Evolutionary conservation across 2,888 invertebrate genomes (phyloP).

Genomic region (Drosophila paucipuncta): DNA sequence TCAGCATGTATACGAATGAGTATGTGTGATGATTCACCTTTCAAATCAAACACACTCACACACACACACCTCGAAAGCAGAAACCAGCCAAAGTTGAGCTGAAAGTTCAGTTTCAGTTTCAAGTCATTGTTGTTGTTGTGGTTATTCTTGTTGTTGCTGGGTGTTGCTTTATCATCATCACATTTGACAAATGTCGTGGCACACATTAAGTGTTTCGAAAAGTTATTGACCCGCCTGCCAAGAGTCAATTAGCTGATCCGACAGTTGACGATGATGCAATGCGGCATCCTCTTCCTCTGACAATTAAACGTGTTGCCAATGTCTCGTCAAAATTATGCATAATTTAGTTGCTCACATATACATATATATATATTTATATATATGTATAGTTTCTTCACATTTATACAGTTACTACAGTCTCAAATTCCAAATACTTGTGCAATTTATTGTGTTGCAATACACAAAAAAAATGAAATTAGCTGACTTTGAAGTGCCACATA

Average conservation of each 20-base stretch:
- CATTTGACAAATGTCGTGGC: conserved; percentile 43
- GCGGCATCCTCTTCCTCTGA: conserved; percentile 1
- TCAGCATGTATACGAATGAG: not conserved
- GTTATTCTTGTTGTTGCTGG: not conserved
- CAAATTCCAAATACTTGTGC: conserved; percentile 17
- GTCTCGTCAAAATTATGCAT: conserved; percentile 44
- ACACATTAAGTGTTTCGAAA: conserved; percentile 34
- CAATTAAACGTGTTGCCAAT: conserved; percentile 29
- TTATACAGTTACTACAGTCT: conserved; percentile 14
- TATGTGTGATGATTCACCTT: conserved; percentile 14
- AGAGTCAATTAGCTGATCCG: conserved; percentile 58
- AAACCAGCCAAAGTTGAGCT: conserved; percentile 21
- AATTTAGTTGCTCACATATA: conserved; percentile 7
- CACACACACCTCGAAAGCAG: not conserved
- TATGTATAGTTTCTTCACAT: not conserved
- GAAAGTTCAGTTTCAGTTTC: conserved; percentile 41
- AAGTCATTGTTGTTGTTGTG: not conserved
- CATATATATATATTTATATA: not conserved
- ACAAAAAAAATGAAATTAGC: conserved; percentile 28
- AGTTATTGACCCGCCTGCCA: conserved; percentile 66
- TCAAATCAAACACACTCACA: conserved; percentile 12
- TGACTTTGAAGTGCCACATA: conserved; percentile 40
- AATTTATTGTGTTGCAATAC: conserved; percentile 35
- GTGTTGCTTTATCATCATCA: conserved; percentile 15
- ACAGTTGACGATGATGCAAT: conserved; percentile 57